A percentile compares a stretch with the other conserved stretches of the same genome.
These are phyloP conservation scores for Ia io DNA, from an alignment of 2,113 vertebrate species.

Conservation along the genomic window DNA sequence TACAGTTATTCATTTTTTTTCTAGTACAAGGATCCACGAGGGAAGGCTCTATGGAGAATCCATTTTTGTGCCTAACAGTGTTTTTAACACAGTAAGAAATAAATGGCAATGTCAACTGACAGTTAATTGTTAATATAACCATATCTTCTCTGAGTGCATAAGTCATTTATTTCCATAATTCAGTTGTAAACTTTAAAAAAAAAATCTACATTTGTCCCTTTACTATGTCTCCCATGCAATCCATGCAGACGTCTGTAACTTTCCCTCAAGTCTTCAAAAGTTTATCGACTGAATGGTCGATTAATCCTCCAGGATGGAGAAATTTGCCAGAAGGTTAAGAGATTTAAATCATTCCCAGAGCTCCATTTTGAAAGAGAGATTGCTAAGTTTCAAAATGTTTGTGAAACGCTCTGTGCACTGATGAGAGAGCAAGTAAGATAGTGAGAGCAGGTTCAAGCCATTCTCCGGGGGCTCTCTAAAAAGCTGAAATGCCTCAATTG, in stretches of 20 bases:
- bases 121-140: background rate
- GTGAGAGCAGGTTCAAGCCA: background rate
- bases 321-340: slow-evolving; percentile 9
- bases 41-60: background rate
- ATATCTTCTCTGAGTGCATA: background rate
- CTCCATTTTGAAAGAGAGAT: slow-evolving; percentile 20
- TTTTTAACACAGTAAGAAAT: background rate
- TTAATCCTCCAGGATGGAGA: background rate
- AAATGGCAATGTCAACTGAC: background rate
- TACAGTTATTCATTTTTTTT: background rate
- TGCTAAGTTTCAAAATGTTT: slow-evolving; percentile 46
- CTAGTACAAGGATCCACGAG: background rate
- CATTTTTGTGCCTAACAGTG: background rate
- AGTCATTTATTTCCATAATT: background rate
- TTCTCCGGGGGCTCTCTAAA: slow-evolving; percentile 50
- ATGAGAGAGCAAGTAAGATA: background rate
- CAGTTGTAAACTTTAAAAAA: background rate
- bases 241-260: background rate
- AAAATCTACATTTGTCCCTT: background rate
- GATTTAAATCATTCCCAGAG: slow-evolving; percentile 49
- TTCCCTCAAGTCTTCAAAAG: slow-evolving; percentile 14
- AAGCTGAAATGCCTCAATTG: slow-evolving; percentile 31
- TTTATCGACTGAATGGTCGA: background rate
- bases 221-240: background rate
- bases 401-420: background rate